Conservation (phyloP, 1,140 invertebrate species). For the Forficula auricularia region DNA sequence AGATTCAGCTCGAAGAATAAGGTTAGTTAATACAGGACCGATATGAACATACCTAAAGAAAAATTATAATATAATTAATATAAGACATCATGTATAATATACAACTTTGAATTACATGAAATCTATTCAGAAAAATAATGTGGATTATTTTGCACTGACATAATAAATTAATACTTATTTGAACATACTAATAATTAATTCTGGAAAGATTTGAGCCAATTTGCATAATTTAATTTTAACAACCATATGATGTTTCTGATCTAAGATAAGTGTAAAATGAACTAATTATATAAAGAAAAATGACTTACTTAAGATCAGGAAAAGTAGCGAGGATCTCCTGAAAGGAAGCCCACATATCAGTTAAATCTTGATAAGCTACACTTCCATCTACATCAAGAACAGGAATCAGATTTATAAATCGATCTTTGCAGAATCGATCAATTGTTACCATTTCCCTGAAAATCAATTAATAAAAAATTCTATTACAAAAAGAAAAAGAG, state of each 20-base stretch:
- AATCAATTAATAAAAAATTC: slow-evolving; percentile 14
- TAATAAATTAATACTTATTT: too few relatives aligned
- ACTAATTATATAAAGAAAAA: not conserved
- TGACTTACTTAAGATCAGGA: slow-evolving; percentile 26
- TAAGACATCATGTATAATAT: too few relatives aligned
- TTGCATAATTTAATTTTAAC: too few relatives aligned
- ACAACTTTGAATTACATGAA: too few relatives aligned
- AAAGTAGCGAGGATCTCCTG: slow-evolving; percentile 34
- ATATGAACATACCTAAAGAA: slow-evolving; percentile 38
- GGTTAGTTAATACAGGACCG: slow-evolving; percentile 37
- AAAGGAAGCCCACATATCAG: slow-evolving; percentile 36
- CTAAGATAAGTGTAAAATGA: not conserved
- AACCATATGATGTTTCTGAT: not conserved
- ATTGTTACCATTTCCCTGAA: slow-evolving; percentile 40
- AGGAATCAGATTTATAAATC: slow-evolving; percentile 34
- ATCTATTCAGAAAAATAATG: too few relatives aligned
- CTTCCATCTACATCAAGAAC: slow-evolving; percentile 40
- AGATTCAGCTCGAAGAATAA: slow-evolving; percentile 31
- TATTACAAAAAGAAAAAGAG: slow-evolving; percentile 5
- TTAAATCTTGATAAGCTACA: slow-evolving; percentile 33
- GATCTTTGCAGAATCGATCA: slow-evolving; percentile 40
- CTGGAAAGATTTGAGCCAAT: too few relatives aligned
- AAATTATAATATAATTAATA: slow-evolving; percentile 4
- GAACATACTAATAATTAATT: too few relatives aligned
- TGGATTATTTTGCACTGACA: too few relatives aligned